phyloP scores from a whole-genome alignment of 1,140 invertebrate species.

The Drosophila micromelanica region DNA sequence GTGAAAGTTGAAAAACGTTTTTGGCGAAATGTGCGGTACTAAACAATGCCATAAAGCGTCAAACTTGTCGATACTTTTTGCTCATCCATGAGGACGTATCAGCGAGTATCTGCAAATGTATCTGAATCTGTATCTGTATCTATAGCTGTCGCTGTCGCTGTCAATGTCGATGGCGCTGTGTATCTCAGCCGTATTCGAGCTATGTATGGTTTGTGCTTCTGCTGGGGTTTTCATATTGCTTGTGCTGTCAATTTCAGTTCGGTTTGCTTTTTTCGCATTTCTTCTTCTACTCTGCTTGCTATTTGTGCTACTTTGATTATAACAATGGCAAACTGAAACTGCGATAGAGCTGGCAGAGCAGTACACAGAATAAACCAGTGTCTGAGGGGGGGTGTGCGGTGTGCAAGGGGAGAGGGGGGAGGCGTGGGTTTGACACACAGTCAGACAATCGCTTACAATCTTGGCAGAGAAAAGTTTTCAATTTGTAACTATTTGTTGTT shows the following conservation, averaged over 20 bases:
- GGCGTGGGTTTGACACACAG: not conserved
- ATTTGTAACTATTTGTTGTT: constrained; percentile 83
- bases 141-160: constrained; percentile 31
- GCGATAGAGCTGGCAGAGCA: constrained; percentile 30
- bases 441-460: constrained; percentile 78
- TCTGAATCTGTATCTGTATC: constrained; percentile 46
- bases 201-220: constrained; percentile 14
- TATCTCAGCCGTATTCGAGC: constrained; percentile 31
- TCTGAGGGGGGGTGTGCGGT: no score
- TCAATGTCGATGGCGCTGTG: constrained; percentile 28
- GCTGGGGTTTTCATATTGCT: constrained; percentile 44
- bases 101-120: constrained; percentile 40
- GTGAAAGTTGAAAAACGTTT: constrained; percentile 83
- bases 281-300: constrained; percentile 53
- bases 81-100: constrained; percentile 3
- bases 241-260: constrained; percentile 68
- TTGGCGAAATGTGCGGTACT: constrained; percentile 81
- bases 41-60: constrained; percentile 83
- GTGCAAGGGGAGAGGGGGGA: not conserved
- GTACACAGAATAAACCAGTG: no score
- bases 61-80: constrained; percentile 82
- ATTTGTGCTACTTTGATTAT: constrained; percentile 79
- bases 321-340: constrained; percentile 63
- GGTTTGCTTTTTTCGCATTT: constrained; percentile 10
- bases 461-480: constrained; percentile 79